Conservation (phyloP, 2,113 vertebrate genomes). For the Xiphophorus hellerii region DNA sequence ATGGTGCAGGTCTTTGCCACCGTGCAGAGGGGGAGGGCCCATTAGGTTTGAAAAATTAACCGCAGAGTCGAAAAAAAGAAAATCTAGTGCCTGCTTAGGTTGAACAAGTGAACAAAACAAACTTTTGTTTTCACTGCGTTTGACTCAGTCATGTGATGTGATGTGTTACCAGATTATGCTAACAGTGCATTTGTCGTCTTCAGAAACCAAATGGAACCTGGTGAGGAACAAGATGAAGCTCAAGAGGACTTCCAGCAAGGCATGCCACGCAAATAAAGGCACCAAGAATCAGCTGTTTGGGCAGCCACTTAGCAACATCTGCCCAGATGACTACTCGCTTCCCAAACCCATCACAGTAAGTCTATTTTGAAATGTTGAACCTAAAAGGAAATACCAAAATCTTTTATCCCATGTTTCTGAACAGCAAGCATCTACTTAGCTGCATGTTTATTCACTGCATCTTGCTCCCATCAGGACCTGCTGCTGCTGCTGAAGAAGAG, state of each 20-base stretch:
- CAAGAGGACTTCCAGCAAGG: slow-evolving; percentile 72
- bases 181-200: slow-evolving; percentile 22
- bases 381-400: not conserved
- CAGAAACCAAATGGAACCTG: slow-evolving; percentile 84
- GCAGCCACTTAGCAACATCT: slow-evolving; percentile 83
- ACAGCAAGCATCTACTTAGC: not conserved
- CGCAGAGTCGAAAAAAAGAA: slow-evolving; percentile 12
- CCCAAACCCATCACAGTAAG: slow-evolving; percentile 88
- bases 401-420: not conserved
- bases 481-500: slow-evolving; percentile 84
- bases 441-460: slow-evolving; percentile 5
- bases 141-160: not conserved
- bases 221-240: slow-evolving; percentile 68
- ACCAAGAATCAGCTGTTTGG: slow-evolving; percentile 85
- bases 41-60: slow-evolving; percentile 16
- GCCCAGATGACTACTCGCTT: slow-evolving; percentile 79
- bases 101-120: not conserved
- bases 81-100: slow-evolving; percentile 2
- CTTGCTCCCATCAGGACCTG: slow-evolving; percentile 80
- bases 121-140: not conserved
- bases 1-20: not conserved
- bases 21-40: slow-evolving; percentile 16
- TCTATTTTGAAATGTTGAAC: slow-evolving; percentile 11
- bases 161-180: not conserved
- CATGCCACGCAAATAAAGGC: slow-evolving; percentile 59